phyloP scores from a whole-genome alignment of 2,888 invertebrate genomes.

The Ceratothoa steindachneri region DNA sequence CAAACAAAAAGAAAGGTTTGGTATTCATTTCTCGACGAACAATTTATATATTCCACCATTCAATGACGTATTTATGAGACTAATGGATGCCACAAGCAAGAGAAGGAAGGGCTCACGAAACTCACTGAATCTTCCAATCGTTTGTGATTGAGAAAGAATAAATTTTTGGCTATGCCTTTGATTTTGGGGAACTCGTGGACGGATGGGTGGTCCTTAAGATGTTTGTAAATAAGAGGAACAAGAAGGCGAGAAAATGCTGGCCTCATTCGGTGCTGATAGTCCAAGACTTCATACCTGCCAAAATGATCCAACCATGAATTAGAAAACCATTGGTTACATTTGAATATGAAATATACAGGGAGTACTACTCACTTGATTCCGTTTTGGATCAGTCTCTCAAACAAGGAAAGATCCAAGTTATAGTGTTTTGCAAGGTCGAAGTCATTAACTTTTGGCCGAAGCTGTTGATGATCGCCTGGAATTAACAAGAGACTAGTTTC shows the following conservation, averaged over 20 bases:
- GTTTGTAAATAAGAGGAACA: slow-evolving; percentile 66
- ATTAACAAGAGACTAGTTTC: background rate
- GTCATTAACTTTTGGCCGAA: slow-evolving; percentile 68
- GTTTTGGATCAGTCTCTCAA: slow-evolving; percentile 73
- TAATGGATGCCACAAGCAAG: background rate
- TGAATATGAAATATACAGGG: background rate
- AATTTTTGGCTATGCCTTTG: slow-evolving; percentile 60
- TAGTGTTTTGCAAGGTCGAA: slow-evolving; percentile 64
- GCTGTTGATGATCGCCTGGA: slow-evolving; percentile 72
- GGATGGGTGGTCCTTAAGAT: slow-evolving; percentile 60
- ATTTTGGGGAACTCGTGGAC: slow-evolving; percentile 61
- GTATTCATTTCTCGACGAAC: too few relatives aligned
- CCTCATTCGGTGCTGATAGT: slow-evolving; percentile 73
- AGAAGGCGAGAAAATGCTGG: slow-evolving; percentile 61
- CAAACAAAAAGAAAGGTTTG: too few relatives aligned
- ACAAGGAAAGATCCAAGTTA: slow-evolving; percentile 71
- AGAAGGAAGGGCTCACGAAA: background rate
- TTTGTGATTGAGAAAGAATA: slow-evolving; percentile 67
- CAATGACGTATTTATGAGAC: too few relatives aligned
- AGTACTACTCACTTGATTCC: slow-evolving; percentile 58
- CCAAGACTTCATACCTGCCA: slow-evolving; percentile 52
- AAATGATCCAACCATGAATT: background rate
- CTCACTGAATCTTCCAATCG: slow-evolving; percentile 56
- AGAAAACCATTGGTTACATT: background rate
- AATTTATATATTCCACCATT: too few relatives aligned